A percentile compares a stretch with the other conserved stretches of the same genome.
phyloP scores from a whole-genome alignment of 2,797 vertebrate species.

The Anas capensis region DNA sequence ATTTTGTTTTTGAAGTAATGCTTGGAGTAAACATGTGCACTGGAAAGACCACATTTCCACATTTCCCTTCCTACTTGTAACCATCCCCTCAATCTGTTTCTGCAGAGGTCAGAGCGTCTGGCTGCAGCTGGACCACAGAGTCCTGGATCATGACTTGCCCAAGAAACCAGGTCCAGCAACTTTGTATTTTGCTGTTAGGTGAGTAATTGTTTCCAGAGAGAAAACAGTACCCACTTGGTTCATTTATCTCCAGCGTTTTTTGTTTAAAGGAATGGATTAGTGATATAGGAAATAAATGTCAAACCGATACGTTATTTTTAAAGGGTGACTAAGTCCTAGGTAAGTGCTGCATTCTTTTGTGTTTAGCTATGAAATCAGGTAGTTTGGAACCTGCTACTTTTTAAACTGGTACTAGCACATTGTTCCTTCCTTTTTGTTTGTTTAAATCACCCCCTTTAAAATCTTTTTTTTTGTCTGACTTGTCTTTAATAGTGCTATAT shows the following conservation, averaged over 20 bases:
- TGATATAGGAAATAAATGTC: conserved; percentile 41
- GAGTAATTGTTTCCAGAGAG: conserved; percentile 60
- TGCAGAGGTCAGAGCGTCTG: conserved; percentile 92
- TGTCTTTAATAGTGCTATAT: background rate
- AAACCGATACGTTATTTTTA: conserved; percentile 12
- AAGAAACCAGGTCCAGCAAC: conserved; percentile 88
- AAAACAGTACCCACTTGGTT: background rate
- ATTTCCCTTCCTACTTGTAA: background rate
- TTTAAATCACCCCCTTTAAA: background rate
- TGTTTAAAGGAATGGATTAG: conserved; percentile 7
- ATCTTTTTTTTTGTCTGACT: background rate
- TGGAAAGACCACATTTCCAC: background rate
- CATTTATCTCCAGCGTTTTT: background rate
- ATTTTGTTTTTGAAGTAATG: background rate
- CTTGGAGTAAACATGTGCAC: accelerated
- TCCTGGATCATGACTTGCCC: conserved; percentile 94
- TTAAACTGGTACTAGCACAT: background rate
- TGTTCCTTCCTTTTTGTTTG: background rate
- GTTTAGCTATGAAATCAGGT: background rate
- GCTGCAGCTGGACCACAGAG: conserved; percentile 96
- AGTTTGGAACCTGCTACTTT: background rate
- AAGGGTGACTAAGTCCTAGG: background rate
- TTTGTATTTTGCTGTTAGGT: conserved; percentile 94
- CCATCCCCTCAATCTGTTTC: background rate
- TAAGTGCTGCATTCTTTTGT: background rate